Base-by-base conservation (phyloP, 2,113 vertebrate species). In the Anhinga anhinga region DNA sequence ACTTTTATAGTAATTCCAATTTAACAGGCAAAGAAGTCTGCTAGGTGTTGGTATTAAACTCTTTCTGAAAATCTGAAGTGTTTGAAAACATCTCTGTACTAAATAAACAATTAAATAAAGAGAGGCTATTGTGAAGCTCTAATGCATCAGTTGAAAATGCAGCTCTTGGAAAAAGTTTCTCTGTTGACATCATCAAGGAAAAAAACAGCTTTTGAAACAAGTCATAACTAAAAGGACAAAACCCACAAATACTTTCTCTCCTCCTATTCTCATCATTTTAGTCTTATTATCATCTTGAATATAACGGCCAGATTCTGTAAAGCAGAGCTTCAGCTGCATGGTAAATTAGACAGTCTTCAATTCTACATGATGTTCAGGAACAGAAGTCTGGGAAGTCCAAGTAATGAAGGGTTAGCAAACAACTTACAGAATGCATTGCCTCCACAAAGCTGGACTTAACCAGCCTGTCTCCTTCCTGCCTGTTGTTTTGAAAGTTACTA, bases 401-500 rank as follows among this genome's bases (percentile, higher is more conserved):
- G 58, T 91, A 92, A 73, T 85, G 74, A 94, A 69, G 78, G 85
- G 62, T 86, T 96, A 85, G 73, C 70, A 56, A 87, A 61, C n/a
- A 93, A 47, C 67, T 80, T 73, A 34, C 87, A 82, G 74, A 86
- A 82, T 50, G 13, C 23, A 8, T 86, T 95, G 73, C 81, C 65
- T 95, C 20, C 44, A 73, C 67, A 67, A 76, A 89, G 55, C 5
- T 90, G 58, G 49, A 73, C 67, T 73, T 82, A 69, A 70, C 25
- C 71, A 88, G 82, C 36, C 83, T 86, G 58, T 86, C 62, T 95
- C 42, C 44, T 94, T 93, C 84, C 63, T 88, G 78, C 53, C 85
- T 90, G 15, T 71, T 74, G 61, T 93, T 95, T 83, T 94, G 67
- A 66, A 93, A 93, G 53, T 70, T 81, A 50, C 82, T 95, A 50